Conservation (phyloP, 2,113 vertebrate genomes). For the Thryonomys swinderianus region DNA sequence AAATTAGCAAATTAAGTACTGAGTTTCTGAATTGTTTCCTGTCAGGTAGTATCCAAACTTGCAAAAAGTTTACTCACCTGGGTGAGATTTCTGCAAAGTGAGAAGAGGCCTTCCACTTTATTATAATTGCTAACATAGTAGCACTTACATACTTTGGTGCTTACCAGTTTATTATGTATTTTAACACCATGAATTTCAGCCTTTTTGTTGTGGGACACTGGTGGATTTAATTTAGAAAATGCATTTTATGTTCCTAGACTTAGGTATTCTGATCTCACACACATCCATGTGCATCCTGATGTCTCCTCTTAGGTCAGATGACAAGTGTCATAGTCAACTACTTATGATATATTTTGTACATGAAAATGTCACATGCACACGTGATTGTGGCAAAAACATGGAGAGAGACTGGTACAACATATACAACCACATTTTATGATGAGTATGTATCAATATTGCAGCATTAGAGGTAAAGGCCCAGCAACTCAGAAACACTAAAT, state of each 20-base stretch:
- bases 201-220: slow-evolving; percentile 29
- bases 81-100: slow-evolving; percentile 61
- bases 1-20: slow-evolving; percentile 79
- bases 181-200: slow-evolving; percentile 29
- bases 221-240: slow-evolving; percentile 43
- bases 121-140: slow-evolving; percentile 61
- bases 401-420: background rate
- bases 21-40: slow-evolving; percentile 77
- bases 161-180: slow-evolving; percentile 31
- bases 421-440: background rate
- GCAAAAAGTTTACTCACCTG: slow-evolving; percentile 72
- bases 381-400: background rate
- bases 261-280: background rate
- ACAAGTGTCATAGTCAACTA: background rate
- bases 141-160: background rate
- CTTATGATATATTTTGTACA: background rate
- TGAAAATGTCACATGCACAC: background rate
- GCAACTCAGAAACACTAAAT: slow-evolving; percentile 14
- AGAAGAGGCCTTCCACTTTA: slow-evolving; percentile 61
- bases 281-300: background rate
- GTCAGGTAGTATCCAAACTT: slow-evolving; percentile 76
- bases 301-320: background rate
- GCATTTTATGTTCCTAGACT: slow-evolving; percentile 30
- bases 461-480: background rate
- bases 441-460: background rate